Conservation (phyloP, 2,888 invertebrate genomes). For the Drosophila hamatofila region DNA sequence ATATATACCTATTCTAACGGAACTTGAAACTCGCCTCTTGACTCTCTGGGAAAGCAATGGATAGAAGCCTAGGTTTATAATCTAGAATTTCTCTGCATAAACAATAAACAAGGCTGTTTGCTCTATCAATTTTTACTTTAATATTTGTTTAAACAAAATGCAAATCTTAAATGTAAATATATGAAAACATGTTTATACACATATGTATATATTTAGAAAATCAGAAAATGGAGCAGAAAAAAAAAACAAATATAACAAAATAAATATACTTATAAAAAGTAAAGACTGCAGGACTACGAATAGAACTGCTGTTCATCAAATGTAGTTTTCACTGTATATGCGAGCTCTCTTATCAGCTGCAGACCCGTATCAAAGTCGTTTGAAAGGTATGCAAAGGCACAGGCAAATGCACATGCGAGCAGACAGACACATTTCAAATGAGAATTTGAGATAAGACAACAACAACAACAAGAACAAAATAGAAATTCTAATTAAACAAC, state of each 20-base stretch:
- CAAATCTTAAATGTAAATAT: not conserved
- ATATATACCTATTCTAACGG: constrained; percentile 9
- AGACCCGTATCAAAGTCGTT: constrained; percentile 62
- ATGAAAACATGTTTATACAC: no score
- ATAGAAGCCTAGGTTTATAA: not conserved
- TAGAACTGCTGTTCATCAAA: not conserved
- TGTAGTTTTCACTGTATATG: constrained; percentile 14
- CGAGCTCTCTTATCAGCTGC: constrained; percentile 56
- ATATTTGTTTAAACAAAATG: constrained; percentile 7
- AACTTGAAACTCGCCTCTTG: constrained; percentile 23
- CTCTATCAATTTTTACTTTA: not conserved
- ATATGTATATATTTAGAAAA: not conserved
- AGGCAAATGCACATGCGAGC: constrained; percentile 6
- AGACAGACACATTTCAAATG: constrained; percentile 40
- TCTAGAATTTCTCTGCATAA: constrained; percentile 12
- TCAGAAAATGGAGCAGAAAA: not conserved
- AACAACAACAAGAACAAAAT: constrained; percentile 21
- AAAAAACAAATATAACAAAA: not conserved
- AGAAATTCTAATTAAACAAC: constrained; percentile 61
- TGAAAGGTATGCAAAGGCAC: constrained; percentile 65
- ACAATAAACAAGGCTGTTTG: constrained; percentile 7
- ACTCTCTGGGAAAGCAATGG: constrained; percentile 2
- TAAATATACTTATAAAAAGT: no score
- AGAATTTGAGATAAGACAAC: constrained; percentile 61
- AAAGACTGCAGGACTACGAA: not conserved